Base-by-base conservation (phyloP, 2,888 invertebrate genomes). In the Danaus chrysippus region DNA sequence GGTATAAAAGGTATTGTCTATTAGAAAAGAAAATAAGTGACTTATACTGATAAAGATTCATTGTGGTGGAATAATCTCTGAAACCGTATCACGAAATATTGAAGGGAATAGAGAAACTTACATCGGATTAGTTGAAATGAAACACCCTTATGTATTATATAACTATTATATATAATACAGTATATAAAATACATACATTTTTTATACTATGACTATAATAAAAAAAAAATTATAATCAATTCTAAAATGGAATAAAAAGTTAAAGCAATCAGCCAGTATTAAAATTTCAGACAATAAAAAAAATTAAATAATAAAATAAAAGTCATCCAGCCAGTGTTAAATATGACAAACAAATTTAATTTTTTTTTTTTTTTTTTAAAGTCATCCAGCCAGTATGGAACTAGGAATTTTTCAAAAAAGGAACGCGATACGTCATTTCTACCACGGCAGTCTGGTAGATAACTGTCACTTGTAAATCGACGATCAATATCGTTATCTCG, bases 401-500 rank as follows among this genome's bases (percentile, higher is more conserved):
- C 43, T 43, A 49, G 17, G 11, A 49, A 49, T 17, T 49, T 49
- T 49, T 49, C 49, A 49, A 49, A 49, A 49, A 49, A 49, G 49
- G 49, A 49, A 49, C 42, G 52, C 59, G 44, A 59, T 54, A 61
- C 54, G 58, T 57, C 60, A 44, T 46, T 56, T 44, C 41, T 58
- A 62, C 66, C 61, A 65, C 67, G 66, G n/a, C n/a, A n/a, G n/a
- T n/a, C n/a, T n/a, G n/a, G 68, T 61, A 65, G 55, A 34, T 67
- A 62, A 65, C 66, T 65, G 66, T 67, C 65, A 61, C 62, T 67
- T 54, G 65, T 62, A 62, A 70, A 72, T 73, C 68, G 67, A 56
- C 68, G 71, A 72, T 73, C 71, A 70, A 73, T 73, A 72, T 68
- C 63, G 70, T 70, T 72, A 71, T 68, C 68, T 66, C 64, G 59